Evolutionary conservation across 2,797 vertebrate species (phyloP).

Genomic region (Melanotaenia trifasciata): DNA sequence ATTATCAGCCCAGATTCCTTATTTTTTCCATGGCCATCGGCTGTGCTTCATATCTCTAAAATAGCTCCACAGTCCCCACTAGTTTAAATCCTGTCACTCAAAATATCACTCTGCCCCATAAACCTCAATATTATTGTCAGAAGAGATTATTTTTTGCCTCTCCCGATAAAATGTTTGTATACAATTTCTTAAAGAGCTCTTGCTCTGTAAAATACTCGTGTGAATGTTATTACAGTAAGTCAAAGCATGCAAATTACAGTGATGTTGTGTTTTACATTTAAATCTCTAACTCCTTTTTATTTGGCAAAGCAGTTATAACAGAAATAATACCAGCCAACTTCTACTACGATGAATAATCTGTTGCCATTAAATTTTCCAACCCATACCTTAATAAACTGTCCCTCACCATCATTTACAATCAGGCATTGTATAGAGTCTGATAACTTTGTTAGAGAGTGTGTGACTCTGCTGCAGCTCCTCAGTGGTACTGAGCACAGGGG

Average conservation of each 20-base stretch:
- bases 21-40: conserved; percentile 45
- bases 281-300: not conserved
- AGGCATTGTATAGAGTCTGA: conserved; percentile 31
- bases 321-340: conserved; percentile 7
- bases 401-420: conserved; percentile 39
- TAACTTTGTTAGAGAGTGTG: conserved; percentile 32
- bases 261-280: not conserved
- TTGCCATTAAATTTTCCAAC: conserved; percentile 13
- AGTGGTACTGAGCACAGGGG: conserved; percentile 32
- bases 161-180: conserved; percentile 17
- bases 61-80: conserved; percentile 38
- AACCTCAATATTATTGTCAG: conserved; percentile 71
- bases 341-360: conserved; percentile 20
- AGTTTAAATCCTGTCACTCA: conserved; percentile 68
- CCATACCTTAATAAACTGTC: conserved; percentile 46
- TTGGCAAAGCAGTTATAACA: conserved; percentile 8
- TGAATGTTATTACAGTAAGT: not conserved
- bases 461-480: conserved; percentile 32
- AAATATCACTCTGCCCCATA: conserved; percentile 63
- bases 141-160: conserved; percentile 41
- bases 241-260: not conserved
- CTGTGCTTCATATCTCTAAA: conserved; percentile 56
- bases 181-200: not conserved
- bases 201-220: not conserved
- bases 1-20: conserved; percentile 54